phyloP scores from a whole-genome alignment of 2,888 invertebrate genomes.

The Bellardia bayeri region DNA sequence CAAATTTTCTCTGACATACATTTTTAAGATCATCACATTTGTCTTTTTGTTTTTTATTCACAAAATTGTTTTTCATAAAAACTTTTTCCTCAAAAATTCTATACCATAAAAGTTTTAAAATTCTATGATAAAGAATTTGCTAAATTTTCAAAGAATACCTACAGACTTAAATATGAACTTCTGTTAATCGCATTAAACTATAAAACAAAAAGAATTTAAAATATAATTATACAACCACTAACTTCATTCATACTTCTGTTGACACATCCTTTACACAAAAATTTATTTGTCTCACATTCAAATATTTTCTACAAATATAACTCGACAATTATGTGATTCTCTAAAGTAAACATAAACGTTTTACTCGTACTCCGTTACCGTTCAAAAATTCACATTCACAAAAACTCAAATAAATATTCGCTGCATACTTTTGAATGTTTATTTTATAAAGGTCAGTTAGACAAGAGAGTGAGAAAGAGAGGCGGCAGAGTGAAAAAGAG shows the following conservation, averaged over 20 bases:
- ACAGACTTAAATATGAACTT: no score
- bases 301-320: neutral
- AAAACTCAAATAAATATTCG: conserved; percentile 25
- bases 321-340: conserved; percentile 6
- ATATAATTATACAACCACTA: no score
- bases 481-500: neutral
- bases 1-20: no score
- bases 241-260: neutral
- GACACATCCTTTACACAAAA: neutral
- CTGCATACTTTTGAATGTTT: conserved; percentile 29
- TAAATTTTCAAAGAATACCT: no score
- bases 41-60: no score
- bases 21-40: no score
- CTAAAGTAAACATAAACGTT: neutral
- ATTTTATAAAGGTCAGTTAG: neutral
- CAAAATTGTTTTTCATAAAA: no score
- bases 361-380: neutral
- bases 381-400: neutral
- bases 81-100: no score
- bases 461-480: neutral
- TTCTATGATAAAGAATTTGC: no score
- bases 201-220: no score
- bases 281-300: neutral
- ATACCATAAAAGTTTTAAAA: no score
- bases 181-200: no score